These are phyloP conservation scores for Scaptomyza cyrtandrae DNA, from an alignment of 2,888 invertebrate species.

Conservation along the genomic window DNA sequence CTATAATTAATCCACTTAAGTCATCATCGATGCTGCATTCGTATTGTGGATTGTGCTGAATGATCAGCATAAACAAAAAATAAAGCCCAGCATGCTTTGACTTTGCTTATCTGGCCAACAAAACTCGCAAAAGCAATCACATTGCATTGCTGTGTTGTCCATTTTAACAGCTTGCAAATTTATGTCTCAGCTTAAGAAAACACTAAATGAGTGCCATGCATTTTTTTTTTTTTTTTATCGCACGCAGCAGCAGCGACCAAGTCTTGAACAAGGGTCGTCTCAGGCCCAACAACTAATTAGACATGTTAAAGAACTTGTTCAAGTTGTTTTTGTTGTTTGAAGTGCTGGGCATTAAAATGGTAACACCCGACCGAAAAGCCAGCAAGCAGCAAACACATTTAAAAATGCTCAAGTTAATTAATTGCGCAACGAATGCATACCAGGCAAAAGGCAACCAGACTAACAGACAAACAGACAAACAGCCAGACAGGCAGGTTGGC, in stretches of 20 bases:
- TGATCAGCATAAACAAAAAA: constrained; percentile 10
- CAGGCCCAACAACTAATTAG: constrained; percentile 81
- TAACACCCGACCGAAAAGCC: constrained; percentile 62
- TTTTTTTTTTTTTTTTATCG: constrained; percentile 71
- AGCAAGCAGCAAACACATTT: constrained; percentile 70
- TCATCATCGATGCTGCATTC: not conserved
- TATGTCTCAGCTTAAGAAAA: constrained; percentile 77
- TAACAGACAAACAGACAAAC: constrained; percentile 6
- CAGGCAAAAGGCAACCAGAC: constrained; percentile 8
- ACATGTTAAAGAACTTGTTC: constrained; percentile 82
- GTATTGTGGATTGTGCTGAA: not conserved
- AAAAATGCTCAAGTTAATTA: constrained; percentile 79
- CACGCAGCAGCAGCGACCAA: constrained; percentile 46
- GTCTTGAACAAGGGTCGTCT: constrained; percentile 37
- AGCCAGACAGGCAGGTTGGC: not conserved
- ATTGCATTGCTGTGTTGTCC: constrained; percentile 50
- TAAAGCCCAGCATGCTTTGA: constrained; percentile 10
- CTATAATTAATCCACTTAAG: not conserved
- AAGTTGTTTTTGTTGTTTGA: constrained; percentile 42
- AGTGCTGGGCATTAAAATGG: constrained; percentile 67
- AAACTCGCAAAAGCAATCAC: constrained; percentile 48
- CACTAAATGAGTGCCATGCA: constrained; percentile 80
- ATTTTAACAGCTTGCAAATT: constrained; percentile 75
- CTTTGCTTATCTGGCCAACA: constrained; percentile 27
- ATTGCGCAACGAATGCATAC: constrained; percentile 71